Base-by-base conservation (phyloP, 2,797 vertebrate species). In the Lutjanus campechanus region DNA sequence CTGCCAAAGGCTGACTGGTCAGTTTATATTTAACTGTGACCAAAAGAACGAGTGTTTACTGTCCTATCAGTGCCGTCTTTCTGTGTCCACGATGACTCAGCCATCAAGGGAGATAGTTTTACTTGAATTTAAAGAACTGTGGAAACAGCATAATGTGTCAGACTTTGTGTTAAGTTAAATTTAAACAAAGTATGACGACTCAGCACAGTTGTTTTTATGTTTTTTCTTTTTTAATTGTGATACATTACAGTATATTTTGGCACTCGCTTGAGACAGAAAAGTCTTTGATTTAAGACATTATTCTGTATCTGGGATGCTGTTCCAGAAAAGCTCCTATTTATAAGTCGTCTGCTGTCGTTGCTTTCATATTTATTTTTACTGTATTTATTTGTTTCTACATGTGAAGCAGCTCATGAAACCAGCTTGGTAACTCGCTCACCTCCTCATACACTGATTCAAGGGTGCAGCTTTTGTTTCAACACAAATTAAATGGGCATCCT, bases 11-110 rank as follows among this genome's bases (percentile, higher is more conserved):
- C 78, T 85, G 76, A 84, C 77, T 69, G 69, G 71, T 73, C 53
- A 43, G 64, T 86, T 83, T 87, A 80, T 85, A 81, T 90, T 91
- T 89, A 89, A 85, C 82, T 80, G 76, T 15, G 62, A 73, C 70
- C 44, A 80, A 85, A 76, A 68, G 41, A 76, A 40, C 5, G 55
- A 47, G 22, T 67, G 49, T 81, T 87, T 83, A 79, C 81, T 43
- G 43, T 67, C 71, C 61, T 43, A 62, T 74, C 76, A 44, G 59
- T 40, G n/a, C 43, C n/a, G 56, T 83, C 49, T 15, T 60, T 46
- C 29, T 16, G 51, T 22, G 15, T 47, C 29, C 47, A n/a, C 64
- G 41, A 47, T 83, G 85, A 87, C 50, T 87, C 84, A 79, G 44
- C 64, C 53, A 40, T 36, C 41, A 64, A 55, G 51, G 20, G 11